Conservation (phyloP, 2,888 invertebrate genomes). For the Nesidiocoris tenuis region DNA sequence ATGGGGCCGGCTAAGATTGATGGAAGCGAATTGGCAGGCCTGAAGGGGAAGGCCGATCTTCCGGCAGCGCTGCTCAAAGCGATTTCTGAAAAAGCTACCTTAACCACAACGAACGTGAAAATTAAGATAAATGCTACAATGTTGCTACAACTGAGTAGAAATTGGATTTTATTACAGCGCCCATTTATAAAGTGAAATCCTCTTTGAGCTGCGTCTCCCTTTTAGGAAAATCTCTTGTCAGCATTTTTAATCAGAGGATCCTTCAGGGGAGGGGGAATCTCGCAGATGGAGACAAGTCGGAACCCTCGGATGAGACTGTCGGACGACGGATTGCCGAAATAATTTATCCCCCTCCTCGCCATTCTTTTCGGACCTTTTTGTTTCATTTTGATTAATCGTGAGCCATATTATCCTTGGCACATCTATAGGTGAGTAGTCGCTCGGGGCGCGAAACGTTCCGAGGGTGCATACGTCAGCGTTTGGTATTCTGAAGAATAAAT, state of each 20-base stretch:
- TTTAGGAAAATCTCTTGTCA: conserved; percentile 19
- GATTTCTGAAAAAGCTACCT: not conserved
- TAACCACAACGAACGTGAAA: not conserved
- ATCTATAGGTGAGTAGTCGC: no score
- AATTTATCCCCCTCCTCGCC: not conserved
- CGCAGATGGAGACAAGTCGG: not conserved
- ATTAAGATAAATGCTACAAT: not conserved
- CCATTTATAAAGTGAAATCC: not conserved
- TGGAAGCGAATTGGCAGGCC: not conserved
- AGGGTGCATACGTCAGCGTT: no score
- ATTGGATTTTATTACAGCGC: not conserved
- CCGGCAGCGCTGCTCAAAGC: not conserved
- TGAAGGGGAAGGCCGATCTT: not conserved
- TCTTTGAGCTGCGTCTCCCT: not conserved
- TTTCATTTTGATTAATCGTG: not conserved
- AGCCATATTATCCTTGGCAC: no score
- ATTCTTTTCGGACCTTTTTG: no score
- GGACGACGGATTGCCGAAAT: not conserved
- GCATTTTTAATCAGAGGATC: conserved; percentile 29
- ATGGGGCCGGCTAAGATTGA: not conserved
- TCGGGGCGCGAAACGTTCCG: no score
- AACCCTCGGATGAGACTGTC: not conserved
- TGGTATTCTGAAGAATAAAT: no score
- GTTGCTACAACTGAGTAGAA: not conserved
- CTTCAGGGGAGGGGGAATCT: not conserved